Base-by-base conservation (phyloP, 2,113 vertebrate species). In the Mirounga angustirostris region DNA sequence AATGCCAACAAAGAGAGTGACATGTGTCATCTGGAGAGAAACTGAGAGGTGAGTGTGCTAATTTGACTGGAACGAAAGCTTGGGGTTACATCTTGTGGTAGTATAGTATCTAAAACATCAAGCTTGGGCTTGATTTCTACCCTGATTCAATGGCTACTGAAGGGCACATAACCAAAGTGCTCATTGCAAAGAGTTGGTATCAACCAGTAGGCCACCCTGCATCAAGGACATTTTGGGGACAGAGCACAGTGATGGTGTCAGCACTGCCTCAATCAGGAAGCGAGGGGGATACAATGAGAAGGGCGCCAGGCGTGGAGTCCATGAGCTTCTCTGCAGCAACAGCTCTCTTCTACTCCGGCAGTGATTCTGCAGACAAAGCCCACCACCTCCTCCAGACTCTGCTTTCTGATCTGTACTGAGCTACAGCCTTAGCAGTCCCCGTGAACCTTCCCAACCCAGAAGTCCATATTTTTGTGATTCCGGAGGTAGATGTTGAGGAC, bases 271-370 rank as follows among this genome's bases (percentile, higher is more conserved):
- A 28, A 8, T 33, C 36, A 36, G 30, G 67, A 80, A n/a, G 63
- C 28, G 40, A 33, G 15, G 5, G 14, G 5, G 80, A 26, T 12
- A 1, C 30, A 22, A 26, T 28, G 36, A 19, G 43, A 73, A 40
- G 54, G 14, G 0, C 13, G 1, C 22, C 12, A 69, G 43, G 4
- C 5, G 15, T 0, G 22, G n/a, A 8, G 5, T n/a, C 12, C 5
- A 56, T n/a, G 15, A 46, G 2, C 43, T 82, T 74, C 54, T 50
- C 26, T 50, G 43, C 46, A 26, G 50, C 1, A 8, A 82, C 46
- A 1, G 18, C 5, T 59, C 21, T 80, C 54, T 24, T 83, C 43
- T 36, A 10, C 16, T 76, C 33, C 5, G 3, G 6, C 30, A 69
- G 52, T 11, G 52, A 61, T 14, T 33, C 3, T 54, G 43, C 65